A percentile compares a stretch with the other conserved stretches of the same genome.
phyloP scores from a whole-genome alignment of 2,113 vertebrate genomes.

The Indicator maculatus region DNA sequence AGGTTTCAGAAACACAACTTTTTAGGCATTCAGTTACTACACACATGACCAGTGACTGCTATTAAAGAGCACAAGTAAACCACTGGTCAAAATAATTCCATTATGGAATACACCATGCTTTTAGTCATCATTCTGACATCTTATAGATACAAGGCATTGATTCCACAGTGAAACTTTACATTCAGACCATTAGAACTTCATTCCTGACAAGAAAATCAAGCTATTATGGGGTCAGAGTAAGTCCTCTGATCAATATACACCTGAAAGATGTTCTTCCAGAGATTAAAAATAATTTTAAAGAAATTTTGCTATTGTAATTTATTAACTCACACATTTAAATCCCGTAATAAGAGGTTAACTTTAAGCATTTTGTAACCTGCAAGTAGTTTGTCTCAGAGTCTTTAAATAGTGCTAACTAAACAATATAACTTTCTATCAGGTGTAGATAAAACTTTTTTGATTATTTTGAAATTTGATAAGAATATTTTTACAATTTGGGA shows the following conservation, averaged over 20 bases:
- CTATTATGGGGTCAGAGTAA: background rate
- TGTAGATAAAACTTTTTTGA: background rate
- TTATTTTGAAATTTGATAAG: background rate
- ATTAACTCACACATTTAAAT: background rate
- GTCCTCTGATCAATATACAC: background rate
- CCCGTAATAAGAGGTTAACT: background rate
- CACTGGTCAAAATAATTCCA: background rate
- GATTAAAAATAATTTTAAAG: background rate
- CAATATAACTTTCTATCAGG: background rate
- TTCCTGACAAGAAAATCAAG: background rate
- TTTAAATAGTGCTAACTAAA: background rate
- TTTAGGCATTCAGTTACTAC: background rate
- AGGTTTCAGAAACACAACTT: background rate
- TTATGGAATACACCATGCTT: background rate
- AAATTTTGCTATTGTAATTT: background rate
- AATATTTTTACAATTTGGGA: background rate
- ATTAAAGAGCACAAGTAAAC: background rate
- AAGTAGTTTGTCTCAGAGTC: background rate
- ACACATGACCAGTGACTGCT: background rate
- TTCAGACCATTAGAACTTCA: background rate
- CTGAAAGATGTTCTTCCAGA: background rate
- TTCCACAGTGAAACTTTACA: conserved; percentile 24
- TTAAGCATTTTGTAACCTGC: background rate
- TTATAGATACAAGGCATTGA: conserved; percentile 35
- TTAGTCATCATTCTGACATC: conserved; percentile 22